Evolutionary conservation across 2,113 vertebrate genomes (phyloP).

Genomic region (Phalacrocorax carbo): DNA sequence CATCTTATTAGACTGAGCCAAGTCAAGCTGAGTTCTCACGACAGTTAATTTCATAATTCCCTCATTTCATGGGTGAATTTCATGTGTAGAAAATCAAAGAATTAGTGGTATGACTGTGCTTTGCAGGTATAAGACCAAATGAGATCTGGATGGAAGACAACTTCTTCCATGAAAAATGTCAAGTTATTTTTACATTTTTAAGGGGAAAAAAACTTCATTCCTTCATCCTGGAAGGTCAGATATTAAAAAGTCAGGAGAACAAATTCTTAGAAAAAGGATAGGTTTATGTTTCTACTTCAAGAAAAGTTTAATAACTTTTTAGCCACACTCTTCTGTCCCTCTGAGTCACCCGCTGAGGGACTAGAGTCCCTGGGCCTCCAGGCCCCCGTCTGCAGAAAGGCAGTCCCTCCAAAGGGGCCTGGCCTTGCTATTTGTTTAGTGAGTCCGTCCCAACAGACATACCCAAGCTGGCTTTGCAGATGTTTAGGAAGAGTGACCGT

Average conservation of each 20-base stretch:
- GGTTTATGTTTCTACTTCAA: background rate
- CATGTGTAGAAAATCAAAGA: constrained; percentile 29
- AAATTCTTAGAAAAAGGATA: background rate
- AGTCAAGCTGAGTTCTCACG: constrained; percentile 15
- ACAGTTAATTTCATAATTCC: constrained; percentile 51
- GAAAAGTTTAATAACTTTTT: constrained; percentile 4
- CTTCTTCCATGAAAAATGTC: constrained; percentile 40
- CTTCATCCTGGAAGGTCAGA: constrained; percentile 32
- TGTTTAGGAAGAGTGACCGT: background rate
- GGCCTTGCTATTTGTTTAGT: background rate
- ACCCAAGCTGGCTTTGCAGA: background rate
- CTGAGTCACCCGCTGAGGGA: background rate
- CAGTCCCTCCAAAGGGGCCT: background rate
- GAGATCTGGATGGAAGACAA: constrained; percentile 4
- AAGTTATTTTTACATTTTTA: constrained; percentile 35
- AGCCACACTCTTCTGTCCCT: background rate
- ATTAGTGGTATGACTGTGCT: background rate
- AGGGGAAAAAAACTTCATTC: background rate
- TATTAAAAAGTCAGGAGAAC: constrained; percentile 41
- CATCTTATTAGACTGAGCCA: constrained; percentile 28
- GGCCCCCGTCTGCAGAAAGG: background rate
- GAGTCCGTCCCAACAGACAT: background rate
- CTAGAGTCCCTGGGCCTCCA: background rate
- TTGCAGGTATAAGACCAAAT: background rate
- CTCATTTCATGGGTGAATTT: constrained; percentile 60